Conservation (phyloP, 2,888 invertebrate species). For the Athalia circularis region DNA sequence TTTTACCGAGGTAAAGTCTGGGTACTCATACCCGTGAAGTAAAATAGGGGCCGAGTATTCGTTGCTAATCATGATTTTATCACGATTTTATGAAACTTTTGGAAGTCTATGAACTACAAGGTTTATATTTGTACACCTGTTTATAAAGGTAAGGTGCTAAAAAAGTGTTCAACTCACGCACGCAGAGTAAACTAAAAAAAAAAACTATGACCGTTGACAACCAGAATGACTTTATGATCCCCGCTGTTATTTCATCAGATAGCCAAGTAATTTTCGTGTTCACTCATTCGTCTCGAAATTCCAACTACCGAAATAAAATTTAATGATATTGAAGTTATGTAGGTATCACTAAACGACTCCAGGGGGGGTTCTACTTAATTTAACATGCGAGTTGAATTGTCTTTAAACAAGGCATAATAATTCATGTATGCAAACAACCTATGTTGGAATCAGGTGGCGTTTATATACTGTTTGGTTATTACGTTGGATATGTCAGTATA, state of each 20-base stretch:
- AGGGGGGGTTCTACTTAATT: too few relatives aligned
- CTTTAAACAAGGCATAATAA: too few relatives aligned
- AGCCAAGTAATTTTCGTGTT: constrained; percentile 6
- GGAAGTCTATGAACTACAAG: not conserved
- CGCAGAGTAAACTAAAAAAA: not conserved
- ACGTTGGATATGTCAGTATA: constrained; percentile 2
- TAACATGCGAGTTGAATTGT: too few relatives aligned
- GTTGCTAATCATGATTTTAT: constrained; percentile 18
- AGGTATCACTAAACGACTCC: not conserved
- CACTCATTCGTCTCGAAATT: constrained; percentile 8
- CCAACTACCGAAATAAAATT: constrained; percentile 12
- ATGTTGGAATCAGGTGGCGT: constrained; percentile 8
- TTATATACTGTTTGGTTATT: constrained; percentile 9
- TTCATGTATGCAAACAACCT: not conserved
- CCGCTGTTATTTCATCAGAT: constrained; percentile 11
- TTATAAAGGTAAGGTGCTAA: not conserved
- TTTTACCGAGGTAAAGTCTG: not conserved
- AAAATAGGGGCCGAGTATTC: not conserved
- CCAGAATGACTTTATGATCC: not conserved
- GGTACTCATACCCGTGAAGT: not conserved
- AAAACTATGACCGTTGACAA: not conserved
- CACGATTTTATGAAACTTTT: constrained; percentile 4
- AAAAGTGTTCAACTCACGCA: constrained; percentile 2
- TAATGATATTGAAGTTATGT: not conserved
- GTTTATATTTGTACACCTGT: not conserved